Evolutionary conservation across 2,113 vertebrate species (phyloP), one percentile per base, ranked within the genome.

Genomic region (Mustela nigripes): DNA sequence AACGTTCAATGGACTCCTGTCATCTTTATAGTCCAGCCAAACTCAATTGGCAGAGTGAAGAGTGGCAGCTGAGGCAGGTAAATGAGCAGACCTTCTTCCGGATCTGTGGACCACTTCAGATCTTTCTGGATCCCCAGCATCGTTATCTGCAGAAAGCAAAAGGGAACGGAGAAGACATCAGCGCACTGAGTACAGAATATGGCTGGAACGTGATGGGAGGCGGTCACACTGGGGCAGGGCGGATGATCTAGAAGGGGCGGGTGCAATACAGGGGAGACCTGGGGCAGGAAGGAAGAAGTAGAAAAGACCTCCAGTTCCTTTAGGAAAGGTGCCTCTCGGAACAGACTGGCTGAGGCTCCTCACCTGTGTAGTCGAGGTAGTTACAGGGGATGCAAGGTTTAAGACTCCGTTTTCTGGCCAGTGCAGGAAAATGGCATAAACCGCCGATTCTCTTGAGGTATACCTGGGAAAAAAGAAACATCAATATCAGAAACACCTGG

Each of bases 11-110:
- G 21, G 96, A 99, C 99, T 0, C 98, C 98, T 0, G 99, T 98
- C 18, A 99, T 98, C 97, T 97, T 99, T 74, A 99, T 39, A 0
- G 98, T 98, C 99, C 99, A 99, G 69, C 98, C 99, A 2, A 93
- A 33, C 45, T 91, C 93, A 4, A 97, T 7, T 0, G 98, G 98
- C 0, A 98, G 94, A 0, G 98, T 90, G 31, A 96, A 91, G 0
- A 86, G 98, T 1, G 98, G 97, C 71, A 99, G 1, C 6, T 36
- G 74, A 3, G 99, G 99, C 97, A 99, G 96, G 0, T 97, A 91
- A n/a, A 99, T 3, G 1, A 98, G 82, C 28, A 99, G 96, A 7
- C 99, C 99, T 9, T 91, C 28, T 0, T 89, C 94, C 0, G 97
- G 93, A 26, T 98, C 33, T 1, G 79, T 24, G 19, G 98, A 96